phyloP scores from a whole-genome alignment of 1,140 invertebrate species.

The Drosophila varians region DNA sequence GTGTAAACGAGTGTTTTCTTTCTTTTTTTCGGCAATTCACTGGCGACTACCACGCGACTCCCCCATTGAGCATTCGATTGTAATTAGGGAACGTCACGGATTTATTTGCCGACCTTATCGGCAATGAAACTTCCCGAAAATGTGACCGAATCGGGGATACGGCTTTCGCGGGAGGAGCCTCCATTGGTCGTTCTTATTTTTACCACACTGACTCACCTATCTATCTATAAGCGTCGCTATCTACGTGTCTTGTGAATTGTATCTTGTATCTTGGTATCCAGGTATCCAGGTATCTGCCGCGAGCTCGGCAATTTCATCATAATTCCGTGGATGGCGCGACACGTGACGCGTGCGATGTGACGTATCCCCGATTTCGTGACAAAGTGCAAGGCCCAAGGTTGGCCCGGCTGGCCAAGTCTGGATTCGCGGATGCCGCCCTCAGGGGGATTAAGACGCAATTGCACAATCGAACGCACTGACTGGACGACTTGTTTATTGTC shows the following conservation, averaged over 20 bases:
- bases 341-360: too few relatives aligned
- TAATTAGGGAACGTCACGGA: conserved; percentile 29
- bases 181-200: neutral
- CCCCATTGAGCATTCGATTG: conserved; percentile 5
- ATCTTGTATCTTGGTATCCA: conserved; percentile 22
- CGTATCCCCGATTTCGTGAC: conserved; percentile 40
- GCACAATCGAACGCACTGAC: neutral
- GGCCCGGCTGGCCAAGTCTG: too few relatives aligned
- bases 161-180: neutral
- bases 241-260: conserved; percentile 11
- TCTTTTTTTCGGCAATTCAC: neutral
- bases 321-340: conserved; percentile 9
- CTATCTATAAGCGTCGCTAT: too few relatives aligned
- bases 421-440: too few relatives aligned
- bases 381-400: conserved; percentile 8
- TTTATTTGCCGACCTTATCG: conserved; percentile 25
- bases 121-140: conserved; percentile 48
- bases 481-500: neutral
- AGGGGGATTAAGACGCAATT: neutral
- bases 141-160: conserved; percentile 24
- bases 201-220: conserved; percentile 23
- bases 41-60: conserved; percentile 27
- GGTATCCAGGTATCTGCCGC: too few relatives aligned
- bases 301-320: conserved; percentile 40
- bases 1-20: conserved; percentile 10